Conservation (phyloP, 2,113 vertebrate genomes). For the Campylorhamphus procurvoides region DNA sequence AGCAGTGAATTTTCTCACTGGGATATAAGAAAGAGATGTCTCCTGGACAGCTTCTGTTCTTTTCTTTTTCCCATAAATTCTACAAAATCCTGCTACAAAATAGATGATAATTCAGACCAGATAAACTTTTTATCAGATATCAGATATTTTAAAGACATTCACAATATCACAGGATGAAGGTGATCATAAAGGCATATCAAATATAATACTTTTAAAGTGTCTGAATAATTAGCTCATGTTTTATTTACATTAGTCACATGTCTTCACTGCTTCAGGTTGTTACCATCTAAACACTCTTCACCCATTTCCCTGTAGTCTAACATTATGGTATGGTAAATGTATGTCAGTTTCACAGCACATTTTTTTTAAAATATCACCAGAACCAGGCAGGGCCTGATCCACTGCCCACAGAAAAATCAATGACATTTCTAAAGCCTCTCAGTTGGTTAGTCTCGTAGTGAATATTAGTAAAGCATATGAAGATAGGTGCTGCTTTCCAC, state of each 20-base stretch:
- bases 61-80: neutral
- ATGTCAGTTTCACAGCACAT: neutral
- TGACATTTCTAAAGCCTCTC: neutral
- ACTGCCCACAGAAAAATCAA: neutral
- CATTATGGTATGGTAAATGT: neutral
- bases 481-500: neutral
- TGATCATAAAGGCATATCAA: neutral
- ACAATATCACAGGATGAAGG: neutral
- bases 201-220: neutral
- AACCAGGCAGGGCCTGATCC: neutral
- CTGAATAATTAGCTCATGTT: neutral
- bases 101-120: neutral
- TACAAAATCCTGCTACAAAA: neutral
- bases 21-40: neutral
- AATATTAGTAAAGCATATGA: neutral
- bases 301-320: neutral
- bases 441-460: neutral
- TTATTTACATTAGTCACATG: neutral
- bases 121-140: neutral
- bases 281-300: neutral
- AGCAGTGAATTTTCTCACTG: conserved; percentile 42
- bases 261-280: neutral
- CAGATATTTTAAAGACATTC: neutral
- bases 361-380: neutral
- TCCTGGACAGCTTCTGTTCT: neutral